A percentile compares a stretch with the other conserved stretches of the same genome.
Evolutionary conservation across 1,140 invertebrate species (phyloP).

Genomic region (Drusus annulatus): DNA sequence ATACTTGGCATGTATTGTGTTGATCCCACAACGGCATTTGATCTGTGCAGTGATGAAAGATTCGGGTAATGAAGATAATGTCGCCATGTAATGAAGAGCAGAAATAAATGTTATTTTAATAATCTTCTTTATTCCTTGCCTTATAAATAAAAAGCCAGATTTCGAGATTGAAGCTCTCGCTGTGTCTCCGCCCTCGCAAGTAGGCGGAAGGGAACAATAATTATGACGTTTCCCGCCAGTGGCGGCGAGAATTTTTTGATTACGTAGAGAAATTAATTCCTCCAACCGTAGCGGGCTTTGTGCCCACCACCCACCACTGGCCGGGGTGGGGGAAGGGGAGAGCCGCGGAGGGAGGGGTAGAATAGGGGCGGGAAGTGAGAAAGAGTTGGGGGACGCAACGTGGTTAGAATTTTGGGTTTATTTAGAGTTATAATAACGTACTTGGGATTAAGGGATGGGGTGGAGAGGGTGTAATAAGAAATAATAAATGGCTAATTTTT

Average conservation of each 20-base stretch:
- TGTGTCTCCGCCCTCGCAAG: slow-evolving; percentile 11
- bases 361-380: neutral
- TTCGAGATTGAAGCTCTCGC: neutral
- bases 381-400: neutral
- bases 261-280: slow-evolving; percentile 60
- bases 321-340: slow-evolving; percentile 21
- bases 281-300: slow-evolving; percentile 39
- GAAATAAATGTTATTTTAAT: too few relatives aligned
- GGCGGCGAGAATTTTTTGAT: slow-evolving; percentile 59
- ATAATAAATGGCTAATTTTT: too few relatives aligned
- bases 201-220: slow-evolving; percentile 41
- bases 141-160: neutral
- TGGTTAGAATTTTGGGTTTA: too few relatives aligned
- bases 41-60: too few relatives aligned
- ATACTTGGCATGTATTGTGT: too few relatives aligned
- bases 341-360: slow-evolving; percentile 16
- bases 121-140: too few relatives aligned
- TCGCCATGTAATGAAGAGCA: too few relatives aligned
- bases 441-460: too few relatives aligned
- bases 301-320: neutral
- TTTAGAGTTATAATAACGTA: too few relatives aligned
- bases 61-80: too few relatives aligned
- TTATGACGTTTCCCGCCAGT: slow-evolving; percentile 57
- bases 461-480: too few relatives aligned
- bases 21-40: too few relatives aligned